Evolutionary conservation across 2,113 vertebrate species (phyloP), one percentile per base, ranked within the genome.

Genomic region (Neofelis nebulosa): DNA sequence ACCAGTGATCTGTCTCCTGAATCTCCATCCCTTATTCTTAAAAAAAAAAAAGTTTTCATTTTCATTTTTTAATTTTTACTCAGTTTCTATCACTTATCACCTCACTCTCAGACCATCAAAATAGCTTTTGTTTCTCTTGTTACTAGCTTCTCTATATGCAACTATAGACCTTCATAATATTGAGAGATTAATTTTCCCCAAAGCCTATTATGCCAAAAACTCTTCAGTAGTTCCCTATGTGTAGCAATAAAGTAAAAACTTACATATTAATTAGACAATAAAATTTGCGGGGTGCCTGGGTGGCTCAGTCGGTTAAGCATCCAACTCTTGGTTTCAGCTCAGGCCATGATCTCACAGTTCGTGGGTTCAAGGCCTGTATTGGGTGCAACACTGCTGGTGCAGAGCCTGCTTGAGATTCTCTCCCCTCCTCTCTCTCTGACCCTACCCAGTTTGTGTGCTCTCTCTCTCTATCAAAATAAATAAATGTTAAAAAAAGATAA

Each of bases 161-260:
- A 50, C 41, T 86, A 36, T 12, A 78, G 80, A 89, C 7, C 14
- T 61, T 89, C 27, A n/a, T 81, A 2, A 31, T 19, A 45, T 69
- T 82, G 41, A 80, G 15, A 92, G 57, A 88, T 94, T 86, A 91
- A 65, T 89, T 84, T 96, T 52, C 61, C 73, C 21, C 18, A 15
- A 71, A 85, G 33, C 10, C 52, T 73, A 7, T 66, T 50, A 91
- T 80, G 18, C 27, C 89, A 8, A 55, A 78, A 63, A 48, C 8
- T 18, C 10, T 66, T 91, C 8, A 68, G 38, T 80, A 93, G 45
- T 78, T 52, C 31, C 31, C n/a, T 84, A 19, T 15, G 8, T 73
- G 89, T 78, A 74, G 33, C 71, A 86, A 15, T 97, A 82, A 81
- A 83, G 8, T 65, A 31, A 48, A 78, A 57, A 50, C 0, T 11